Base-by-base conservation (phyloP, 2,888 invertebrate species). In the Acanthosepion pharaonis region DNA sequence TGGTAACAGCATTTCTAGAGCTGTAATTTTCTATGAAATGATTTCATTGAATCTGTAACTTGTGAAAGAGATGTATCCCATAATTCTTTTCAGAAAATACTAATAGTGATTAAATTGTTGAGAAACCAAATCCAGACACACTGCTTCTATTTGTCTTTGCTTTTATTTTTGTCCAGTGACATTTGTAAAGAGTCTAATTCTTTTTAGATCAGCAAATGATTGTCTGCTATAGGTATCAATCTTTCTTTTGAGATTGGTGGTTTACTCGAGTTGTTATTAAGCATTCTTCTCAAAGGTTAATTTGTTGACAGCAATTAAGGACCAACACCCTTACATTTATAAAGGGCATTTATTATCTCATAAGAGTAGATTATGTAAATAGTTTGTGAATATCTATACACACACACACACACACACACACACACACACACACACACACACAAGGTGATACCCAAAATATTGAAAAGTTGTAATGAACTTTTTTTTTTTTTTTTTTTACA, bases 261-360 rank as follows among this genome's bases (percentile, higher is more conserved):
- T 9, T 15, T 78, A 33, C n/a, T 23, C 4, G 18, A 78, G n/a
- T 9, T n/a, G 8, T 78, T 1, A n/a, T 33, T 78, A 11, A 78
- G n/a, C 78, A 78, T 78, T 78, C n/a, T 78, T 78, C n/a, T 33
- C 78, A 78, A 78, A 78, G 78, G 78, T 78, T 78, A 78, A 33
- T 78, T 78, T 78, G 78, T 18, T 78, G 78, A 78, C 78, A 78
- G 11, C 18, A 78, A 8, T 78, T 78, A 33, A 78, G n/a, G 78
- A 33, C 78, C 78, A 78, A 78, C 78, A 78, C 78, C 78, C 25
- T 78, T 2, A 15, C 4, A 33, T 78, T 78, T n/a, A 33, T n/a
- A 78, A 78, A 78, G n/a, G 78, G 18, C 33, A 78, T n/a, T 78
- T 78, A 78, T 15, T 15, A 33, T 78, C 33, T n/a, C 15, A n/a